These are phyloP conservation scores for Argyrosomus regius DNA, from an alignment of 2,797 vertebrate genomes.

Conservation along the genomic window DNA sequence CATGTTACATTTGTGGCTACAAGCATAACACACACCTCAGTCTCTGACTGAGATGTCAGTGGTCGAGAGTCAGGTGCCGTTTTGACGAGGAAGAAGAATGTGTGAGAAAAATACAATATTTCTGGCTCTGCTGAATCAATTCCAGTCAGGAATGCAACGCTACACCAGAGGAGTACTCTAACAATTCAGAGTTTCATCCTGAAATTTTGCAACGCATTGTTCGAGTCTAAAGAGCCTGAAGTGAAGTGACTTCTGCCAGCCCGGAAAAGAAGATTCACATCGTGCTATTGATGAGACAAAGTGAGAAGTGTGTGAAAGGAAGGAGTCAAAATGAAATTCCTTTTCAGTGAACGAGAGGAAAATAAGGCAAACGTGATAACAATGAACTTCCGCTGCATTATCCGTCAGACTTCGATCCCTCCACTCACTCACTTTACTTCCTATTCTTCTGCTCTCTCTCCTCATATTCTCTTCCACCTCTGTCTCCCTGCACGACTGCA, in stretches of 20 bases:
- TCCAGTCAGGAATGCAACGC: neutral
- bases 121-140: neutral
- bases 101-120: neutral
- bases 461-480: neutral
- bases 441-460: constrained; percentile 2
- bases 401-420: neutral
- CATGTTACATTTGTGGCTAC: too few relatives aligned
- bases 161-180: neutral
- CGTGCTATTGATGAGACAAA: neutral
- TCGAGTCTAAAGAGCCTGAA: neutral
- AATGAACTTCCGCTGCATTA: constrained; percentile 35
- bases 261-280: neutral
- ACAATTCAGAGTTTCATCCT: neutral
- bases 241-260: neutral
- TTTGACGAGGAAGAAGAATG: neutral
- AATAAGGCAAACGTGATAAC: constrained; percentile 12
- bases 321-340: neutral
- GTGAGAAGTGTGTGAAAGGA: neutral
- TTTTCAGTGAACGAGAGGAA: neutral
- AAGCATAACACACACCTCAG: too few relatives aligned
- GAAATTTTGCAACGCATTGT: neutral
- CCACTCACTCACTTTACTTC: constrained; percentile 7
- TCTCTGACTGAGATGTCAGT: too few relatives aligned
- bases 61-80: neutral
- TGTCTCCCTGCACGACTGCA: neutral